Evolutionary conservation across 2,113 vertebrate species (phyloP).

Genomic region (Pagrus major): DNA sequence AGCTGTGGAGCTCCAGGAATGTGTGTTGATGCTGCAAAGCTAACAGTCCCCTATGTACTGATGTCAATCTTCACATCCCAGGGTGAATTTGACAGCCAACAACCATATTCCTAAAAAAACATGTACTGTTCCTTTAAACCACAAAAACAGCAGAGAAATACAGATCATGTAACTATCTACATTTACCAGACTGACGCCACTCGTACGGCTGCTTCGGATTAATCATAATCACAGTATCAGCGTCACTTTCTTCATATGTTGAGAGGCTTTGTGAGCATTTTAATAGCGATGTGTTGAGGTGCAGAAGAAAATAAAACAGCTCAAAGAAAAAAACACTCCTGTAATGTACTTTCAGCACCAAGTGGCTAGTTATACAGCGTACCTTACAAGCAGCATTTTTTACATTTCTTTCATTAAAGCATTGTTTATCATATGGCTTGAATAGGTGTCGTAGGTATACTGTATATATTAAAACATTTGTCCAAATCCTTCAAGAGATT

Average conservation of each 20-base stretch:
- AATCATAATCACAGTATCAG: conserved; percentile 50
- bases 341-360: conserved; percentile 56
- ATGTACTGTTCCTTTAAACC: conserved; percentile 36
- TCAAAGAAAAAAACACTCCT: conserved; percentile 18
- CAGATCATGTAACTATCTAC: neutral
- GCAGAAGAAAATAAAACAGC: conserved; percentile 12
- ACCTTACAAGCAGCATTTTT: conserved; percentile 53
- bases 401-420: conserved; percentile 50
- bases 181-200: conserved; percentile 9
- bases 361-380: conserved; percentile 21
- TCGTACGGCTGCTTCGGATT: conserved; percentile 3
- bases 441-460: conserved; percentile 50
- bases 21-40: conserved; percentile 11
- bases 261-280: conserved; percentile 45
- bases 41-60: neutral
- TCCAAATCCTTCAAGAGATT: conserved; percentile 58
- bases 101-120: neutral
- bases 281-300: conserved; percentile 16
- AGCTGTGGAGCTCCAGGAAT: neutral
- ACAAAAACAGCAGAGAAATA: conserved; percentile 23
- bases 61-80: neutral
- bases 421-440: conserved; percentile 59
- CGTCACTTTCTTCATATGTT: conserved; percentile 43
- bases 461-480: conserved; percentile 70
- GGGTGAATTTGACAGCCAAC: neutral